phyloP scores from a whole-genome alignment of 2,113 vertebrate genomes.

The Tamias sibiricus region DNA sequence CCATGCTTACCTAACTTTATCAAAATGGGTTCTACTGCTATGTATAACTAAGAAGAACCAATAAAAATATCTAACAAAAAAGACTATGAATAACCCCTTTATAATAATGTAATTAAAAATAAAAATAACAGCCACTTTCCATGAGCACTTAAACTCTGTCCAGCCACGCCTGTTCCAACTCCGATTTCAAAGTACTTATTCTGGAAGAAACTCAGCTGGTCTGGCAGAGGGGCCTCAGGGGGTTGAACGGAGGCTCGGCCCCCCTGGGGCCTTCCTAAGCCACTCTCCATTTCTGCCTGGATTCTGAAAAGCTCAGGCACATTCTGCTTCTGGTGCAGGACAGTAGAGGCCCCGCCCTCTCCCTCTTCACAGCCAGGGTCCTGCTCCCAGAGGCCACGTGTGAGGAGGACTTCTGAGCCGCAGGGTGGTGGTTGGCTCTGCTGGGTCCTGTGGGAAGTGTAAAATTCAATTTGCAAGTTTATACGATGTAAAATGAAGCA shows the following conservation, averaged over 20 bases:
- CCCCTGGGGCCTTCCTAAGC: background rate
- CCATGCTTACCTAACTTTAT: no score
- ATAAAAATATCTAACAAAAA: no score
- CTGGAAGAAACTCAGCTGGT: background rate
- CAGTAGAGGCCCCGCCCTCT: background rate
- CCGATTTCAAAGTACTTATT: background rate
- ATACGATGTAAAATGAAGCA: background rate
- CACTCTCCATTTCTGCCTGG: background rate
- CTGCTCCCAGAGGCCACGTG: background rate
- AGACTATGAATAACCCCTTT: background rate
- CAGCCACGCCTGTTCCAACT: no score
- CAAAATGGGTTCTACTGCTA: no score
- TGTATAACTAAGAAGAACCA: no score
- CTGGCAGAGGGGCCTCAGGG: background rate
- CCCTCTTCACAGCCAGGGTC: background rate
- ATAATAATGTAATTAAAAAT: slow-evolving; percentile 17
- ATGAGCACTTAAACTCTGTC: background rate
- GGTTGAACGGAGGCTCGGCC: background rate
- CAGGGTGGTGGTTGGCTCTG: background rate
- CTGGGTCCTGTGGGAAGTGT: fast-evolving
- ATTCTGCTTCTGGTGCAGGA: background rate
- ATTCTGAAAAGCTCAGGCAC: background rate
- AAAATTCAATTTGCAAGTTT: background rate
- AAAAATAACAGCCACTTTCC: background rate
- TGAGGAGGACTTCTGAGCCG: no score